Evolutionary conservation across 2,888 invertebrate species (phyloP).

Genomic region (Eumacrocentrus americanus): DNA sequence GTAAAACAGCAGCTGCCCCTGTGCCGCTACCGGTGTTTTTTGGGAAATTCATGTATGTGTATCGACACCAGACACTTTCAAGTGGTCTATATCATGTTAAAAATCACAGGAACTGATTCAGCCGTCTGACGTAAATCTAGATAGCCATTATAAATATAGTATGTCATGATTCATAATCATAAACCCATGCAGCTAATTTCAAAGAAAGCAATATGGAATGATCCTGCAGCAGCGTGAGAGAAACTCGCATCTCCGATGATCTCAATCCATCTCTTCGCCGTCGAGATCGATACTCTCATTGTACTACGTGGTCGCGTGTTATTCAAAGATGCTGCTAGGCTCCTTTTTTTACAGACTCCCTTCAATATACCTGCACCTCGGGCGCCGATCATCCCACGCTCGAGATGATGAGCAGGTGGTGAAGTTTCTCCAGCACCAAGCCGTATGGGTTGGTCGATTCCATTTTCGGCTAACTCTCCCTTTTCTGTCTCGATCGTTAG

Average conservation of each 20-base stretch:
- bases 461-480: constrained; percentile 6
- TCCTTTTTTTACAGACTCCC: constrained; percentile 1
- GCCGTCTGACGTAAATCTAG: no score
- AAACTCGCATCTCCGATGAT: neutral
- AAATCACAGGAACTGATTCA: no score
- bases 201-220: no score
- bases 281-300: constrained; percentile 11
- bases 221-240: constrained; percentile 2
- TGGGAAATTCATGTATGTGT: constrained; percentile 5
- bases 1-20: constrained; percentile 19
- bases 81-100: no score
- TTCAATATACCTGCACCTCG: constrained; percentile 18
- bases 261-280: neutral
- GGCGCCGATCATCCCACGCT: constrained; percentile 42
- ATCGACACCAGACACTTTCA: neutral
- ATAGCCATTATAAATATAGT: no score
- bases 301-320: neutral
- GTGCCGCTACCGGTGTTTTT: no score
- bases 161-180: no score
- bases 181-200: no score
- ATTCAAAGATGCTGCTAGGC: constrained; percentile 2
- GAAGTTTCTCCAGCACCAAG: constrained; percentile 28
- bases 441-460: constrained; percentile 12
- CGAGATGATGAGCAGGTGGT: constrained; percentile 49
- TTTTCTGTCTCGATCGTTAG: neutral